Evolutionary conservation across 2,113 vertebrate genomes (phyloP).

Genomic region (Neomonachus schauinslandi): DNA sequence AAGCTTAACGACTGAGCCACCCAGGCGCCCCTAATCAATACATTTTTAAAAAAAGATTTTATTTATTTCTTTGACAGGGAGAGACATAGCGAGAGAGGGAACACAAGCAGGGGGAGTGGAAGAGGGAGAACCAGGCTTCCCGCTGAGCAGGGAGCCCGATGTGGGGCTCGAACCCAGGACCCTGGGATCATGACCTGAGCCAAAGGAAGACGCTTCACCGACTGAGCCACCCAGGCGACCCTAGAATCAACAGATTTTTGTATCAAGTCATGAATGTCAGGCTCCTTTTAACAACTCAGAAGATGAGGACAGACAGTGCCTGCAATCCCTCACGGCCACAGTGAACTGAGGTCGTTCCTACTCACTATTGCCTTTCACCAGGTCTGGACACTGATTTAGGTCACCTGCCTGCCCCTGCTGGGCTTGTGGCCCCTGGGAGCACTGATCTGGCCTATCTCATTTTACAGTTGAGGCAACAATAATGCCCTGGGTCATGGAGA

Average conservation of each 20-base stretch:
- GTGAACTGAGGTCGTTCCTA: neutral
- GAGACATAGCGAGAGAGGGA: no score
- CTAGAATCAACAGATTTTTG: neutral
- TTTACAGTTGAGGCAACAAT: neutral
- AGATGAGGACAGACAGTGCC: fast-evolving
- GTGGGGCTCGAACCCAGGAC: no score
- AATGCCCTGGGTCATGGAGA: neutral
- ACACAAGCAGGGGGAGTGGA: no score
- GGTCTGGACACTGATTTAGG: neutral
- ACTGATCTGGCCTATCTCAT: neutral
- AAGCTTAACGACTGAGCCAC: no score
- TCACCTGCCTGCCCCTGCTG: no score
- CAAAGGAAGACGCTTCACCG: no score
- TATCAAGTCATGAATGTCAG: neutral
- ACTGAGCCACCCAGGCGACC: no score
- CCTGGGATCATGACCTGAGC: no score
- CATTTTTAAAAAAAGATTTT: no score
- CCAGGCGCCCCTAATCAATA: neutral
- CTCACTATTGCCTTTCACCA: neutral
- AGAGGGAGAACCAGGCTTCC: no score
- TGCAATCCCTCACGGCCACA: neutral
- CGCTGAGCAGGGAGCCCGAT: no score
- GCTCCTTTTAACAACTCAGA: neutral
- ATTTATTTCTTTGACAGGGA: no score
- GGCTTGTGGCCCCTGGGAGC: neutral